Conservation (phyloP, 2,888 invertebrate genomes). For the Spodoptera littoralis region DNA sequence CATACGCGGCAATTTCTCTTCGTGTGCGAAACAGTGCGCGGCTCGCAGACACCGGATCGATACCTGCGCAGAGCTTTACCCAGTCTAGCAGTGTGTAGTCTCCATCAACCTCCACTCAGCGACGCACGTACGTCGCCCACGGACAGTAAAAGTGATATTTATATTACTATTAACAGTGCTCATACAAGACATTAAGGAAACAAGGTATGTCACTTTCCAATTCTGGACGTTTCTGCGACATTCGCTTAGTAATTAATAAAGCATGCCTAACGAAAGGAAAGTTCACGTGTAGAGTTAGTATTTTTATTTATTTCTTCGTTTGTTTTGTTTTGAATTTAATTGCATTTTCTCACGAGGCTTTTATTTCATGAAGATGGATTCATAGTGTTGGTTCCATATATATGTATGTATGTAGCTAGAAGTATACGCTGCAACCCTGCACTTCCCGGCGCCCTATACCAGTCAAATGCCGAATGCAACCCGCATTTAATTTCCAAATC, state of each 20-base stretch:
- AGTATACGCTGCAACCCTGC: too few relatives aligned
- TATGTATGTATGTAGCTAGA: too few relatives aligned
- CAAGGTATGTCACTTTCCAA: slow-evolving; percentile 58
- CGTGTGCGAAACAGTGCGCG: slow-evolving; percentile 27
- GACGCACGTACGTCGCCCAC: slow-evolving; percentile 5
- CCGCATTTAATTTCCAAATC: too few relatives aligned
- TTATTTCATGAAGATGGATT: not conserved
- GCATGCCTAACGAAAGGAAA: slow-evolving; percentile 39
- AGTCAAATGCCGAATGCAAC: too few relatives aligned
- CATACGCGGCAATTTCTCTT: slow-evolving; percentile 34
- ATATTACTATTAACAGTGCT: slow-evolving; percentile 33
- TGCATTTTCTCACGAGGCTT: not conserved
- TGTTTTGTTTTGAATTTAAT: slow-evolving; percentile 4
- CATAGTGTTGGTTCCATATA: too few relatives aligned
- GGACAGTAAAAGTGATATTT: slow-evolving; percentile 52
- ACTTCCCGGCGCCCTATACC: too few relatives aligned
- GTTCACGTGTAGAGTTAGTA: slow-evolving; percentile 18
- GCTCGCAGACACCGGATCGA: slow-evolving; percentile 29
- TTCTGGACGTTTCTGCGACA: slow-evolving; percentile 37
- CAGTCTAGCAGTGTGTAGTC: not conserved
- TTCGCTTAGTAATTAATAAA: slow-evolving; percentile 23
- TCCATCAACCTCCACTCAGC: slow-evolving; percentile 10
- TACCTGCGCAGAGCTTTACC: slow-evolving; percentile 18
- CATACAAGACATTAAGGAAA: slow-evolving; percentile 28
- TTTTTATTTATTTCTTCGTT: slow-evolving; percentile 6